Base-by-base conservation (phyloP, 2,888 invertebrate species). In the Calameuta filiformis region DNA sequence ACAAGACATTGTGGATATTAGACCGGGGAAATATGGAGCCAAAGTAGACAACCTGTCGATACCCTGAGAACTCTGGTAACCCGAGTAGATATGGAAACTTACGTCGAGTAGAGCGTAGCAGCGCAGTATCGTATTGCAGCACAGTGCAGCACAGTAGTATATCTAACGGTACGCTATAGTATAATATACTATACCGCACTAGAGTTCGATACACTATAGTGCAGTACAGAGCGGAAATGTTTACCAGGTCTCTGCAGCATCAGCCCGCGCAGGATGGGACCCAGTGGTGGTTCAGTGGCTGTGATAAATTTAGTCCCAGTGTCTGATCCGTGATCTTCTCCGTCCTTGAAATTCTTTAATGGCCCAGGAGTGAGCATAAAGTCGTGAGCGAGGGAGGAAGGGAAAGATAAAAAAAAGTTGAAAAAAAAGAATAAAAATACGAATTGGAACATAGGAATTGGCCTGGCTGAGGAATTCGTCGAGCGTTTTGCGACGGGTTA, bases 1-100 rank as follows among this genome's bases (percentile, higher is more conserved):
- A 82, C 77, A 85, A 90, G 87, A 88, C 89, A 88, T 89, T 88
- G 86, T 84, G 87, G 89, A 90, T 91, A 91, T 90, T 89, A 87
- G 87, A 87, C 83, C 83, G 82, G 83, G 85, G 73, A 78, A 75
- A 78, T 87, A 87, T 88, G 84, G 84, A 81, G 83, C 83, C 84
- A 84, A 88, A 85, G 87, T 87, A 87, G 86, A 87, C 87, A 88
- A 87, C 87, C 87, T 89, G 89, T 89, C 90, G 89, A 91, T 90
- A 87, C 80, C 78, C 80, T 76, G 82, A 79, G 81, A 71, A 12
- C 4, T 34, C 71, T 83, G 85, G 89, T 88, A 88, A 88, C 82
- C 84, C 78, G 85, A 89, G 89, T 86, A 86, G 84, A 82, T 83
- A 11, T 34, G 74, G 34, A 6, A 74, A 37, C 30, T 35, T 74